Evolutionary conservation across 92 coral and sea anemone genomes (phyloP).

Genomic region (Porites lobata): DNA sequence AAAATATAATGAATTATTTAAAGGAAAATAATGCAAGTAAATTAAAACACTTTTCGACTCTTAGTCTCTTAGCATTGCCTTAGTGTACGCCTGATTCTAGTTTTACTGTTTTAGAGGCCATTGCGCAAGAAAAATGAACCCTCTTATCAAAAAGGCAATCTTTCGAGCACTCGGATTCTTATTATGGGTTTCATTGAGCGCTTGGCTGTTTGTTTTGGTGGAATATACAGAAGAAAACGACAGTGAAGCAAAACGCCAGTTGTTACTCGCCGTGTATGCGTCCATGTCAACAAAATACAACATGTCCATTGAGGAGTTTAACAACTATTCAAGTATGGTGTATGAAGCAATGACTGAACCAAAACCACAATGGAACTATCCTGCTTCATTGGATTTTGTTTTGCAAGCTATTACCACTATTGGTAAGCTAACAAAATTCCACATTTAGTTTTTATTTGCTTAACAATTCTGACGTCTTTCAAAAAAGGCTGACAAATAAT

Average conservation of each 20-base stretch:
- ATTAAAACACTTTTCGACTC: no score
- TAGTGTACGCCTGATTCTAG: no score
- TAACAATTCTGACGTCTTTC: no score
- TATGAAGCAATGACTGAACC: constrained; percentile 52
- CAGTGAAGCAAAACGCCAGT: constrained; percentile 2
- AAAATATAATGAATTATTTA: no score
- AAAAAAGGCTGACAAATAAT: no score
- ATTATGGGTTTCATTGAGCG: constrained; percentile 52
- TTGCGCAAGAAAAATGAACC: constrained; percentile 22
- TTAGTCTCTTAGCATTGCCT: no score
- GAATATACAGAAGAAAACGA: constrained; percentile 43
- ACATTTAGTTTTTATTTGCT: no score
- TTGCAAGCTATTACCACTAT: constrained; percentile 63
- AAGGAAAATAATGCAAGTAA: no score
- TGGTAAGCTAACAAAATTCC: constrained; percentile 26
- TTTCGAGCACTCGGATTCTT: constrained; percentile 26
- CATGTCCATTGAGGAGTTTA: constrained; percentile 56
- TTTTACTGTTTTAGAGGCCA: no score
- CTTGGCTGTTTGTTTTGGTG: constrained; percentile 44
- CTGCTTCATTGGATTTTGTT: constrained; percentile 38
- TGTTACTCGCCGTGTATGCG: constrained; percentile 34
- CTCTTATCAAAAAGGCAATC: constrained; percentile 25
- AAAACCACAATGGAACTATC: constrained; percentile 34
- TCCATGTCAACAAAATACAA: constrained; percentile 58
- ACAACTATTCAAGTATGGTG: constrained; percentile 26